Base-by-base conservation (phyloP, 1,140 invertebrate species). In the Lordiphosa collinella region DNA sequence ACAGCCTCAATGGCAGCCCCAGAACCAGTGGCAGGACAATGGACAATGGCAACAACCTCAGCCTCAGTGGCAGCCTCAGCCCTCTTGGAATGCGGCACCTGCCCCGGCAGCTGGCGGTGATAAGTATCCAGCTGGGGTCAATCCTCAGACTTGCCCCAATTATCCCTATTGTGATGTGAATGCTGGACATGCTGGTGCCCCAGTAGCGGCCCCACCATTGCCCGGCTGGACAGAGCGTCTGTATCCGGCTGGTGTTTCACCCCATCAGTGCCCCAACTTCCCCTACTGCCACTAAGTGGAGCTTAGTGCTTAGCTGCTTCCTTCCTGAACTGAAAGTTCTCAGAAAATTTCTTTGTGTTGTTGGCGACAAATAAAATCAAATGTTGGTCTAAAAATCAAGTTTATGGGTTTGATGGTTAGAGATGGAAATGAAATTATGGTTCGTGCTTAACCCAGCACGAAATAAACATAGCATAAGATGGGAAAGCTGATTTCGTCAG, bases 221-320 rank as follows among this genome's bases (percentile, higher is more conserved):
- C 88, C 88, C 22, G 89, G 89, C 47, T 89, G 71, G 73, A 85
- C 86, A 57, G 86, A 88, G 72, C 84, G 89, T 31, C 84, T 79
- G 8, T 90, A 90, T 65, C 89, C 89, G 31, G 89, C 89, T 31
- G 89, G 89, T n/a, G 89, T 90, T 1, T 87, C 80, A 6, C 79
- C 89, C 0, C 82, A 89, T 22, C 47, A 73, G 48, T 90, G 89
- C 72, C 89, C 89, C 60, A 90, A 90, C 68, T 90, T 89, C 73
- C 89, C 89, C n/a, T 90, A 86, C 61, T 90, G 89, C 56, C 49
- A 84, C 49, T 88, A 88, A 49, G n/a, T n/a, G n/a, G n/a, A n/a
- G 25, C n/a, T 11, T 31, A 11, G 7, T 14, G 32, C 47, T 14
- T 29, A 12, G 36, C 47, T 36, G 34, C 41, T 36, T 53, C 43